These are phyloP conservation scores for Platyrinchus mystaceus DNA, from an alignment of 2,797 vertebrate genomes.

Conservation along the genomic window DNA sequence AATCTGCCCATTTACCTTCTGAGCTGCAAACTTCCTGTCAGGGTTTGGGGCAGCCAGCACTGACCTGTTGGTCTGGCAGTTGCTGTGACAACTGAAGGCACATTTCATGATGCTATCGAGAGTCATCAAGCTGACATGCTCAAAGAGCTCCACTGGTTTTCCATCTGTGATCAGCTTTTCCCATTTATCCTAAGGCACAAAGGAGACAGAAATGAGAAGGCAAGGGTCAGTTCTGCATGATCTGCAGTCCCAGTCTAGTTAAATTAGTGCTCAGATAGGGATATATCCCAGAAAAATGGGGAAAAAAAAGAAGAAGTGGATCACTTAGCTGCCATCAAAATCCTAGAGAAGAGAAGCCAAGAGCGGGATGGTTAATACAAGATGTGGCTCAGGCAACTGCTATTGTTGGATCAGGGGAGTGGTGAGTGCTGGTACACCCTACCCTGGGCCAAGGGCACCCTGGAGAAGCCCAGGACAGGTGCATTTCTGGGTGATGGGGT, in stretches of 20 bases:
- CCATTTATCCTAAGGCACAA: constrained; percentile 71
- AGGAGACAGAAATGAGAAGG: constrained; percentile 11
- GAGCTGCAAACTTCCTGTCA: neutral
- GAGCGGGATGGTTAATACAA: accelerated
- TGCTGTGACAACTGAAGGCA: constrained; percentile 86
- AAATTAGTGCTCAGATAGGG: neutral
- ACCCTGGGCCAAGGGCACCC: neutral
- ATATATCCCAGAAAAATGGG: neutral
- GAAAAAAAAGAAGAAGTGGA: neutral
- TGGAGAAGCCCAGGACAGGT: neutral
- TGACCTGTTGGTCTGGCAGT: constrained; percentile 86
- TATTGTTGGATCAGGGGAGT: neutral
- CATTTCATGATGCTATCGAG: constrained; percentile 90
- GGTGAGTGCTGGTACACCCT: neutral
- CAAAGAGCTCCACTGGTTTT: constrained; percentile 82
- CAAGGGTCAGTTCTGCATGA: neutral
- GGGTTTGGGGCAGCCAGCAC: constrained; percentile 2
- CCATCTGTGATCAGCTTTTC: constrained; percentile 54
- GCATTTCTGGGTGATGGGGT: neutral
- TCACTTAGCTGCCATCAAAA: neutral
- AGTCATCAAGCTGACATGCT: constrained; percentile 86
- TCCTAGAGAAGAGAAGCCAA: neutral
- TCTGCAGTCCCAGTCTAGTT: neutral
- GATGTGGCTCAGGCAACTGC: neutral
- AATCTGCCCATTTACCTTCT: neutral